These are phyloP conservation scores for Gonioctena quinquepunctata DNA, from an alignment of 1,140 invertebrate species.

Conservation along the genomic window DNA sequence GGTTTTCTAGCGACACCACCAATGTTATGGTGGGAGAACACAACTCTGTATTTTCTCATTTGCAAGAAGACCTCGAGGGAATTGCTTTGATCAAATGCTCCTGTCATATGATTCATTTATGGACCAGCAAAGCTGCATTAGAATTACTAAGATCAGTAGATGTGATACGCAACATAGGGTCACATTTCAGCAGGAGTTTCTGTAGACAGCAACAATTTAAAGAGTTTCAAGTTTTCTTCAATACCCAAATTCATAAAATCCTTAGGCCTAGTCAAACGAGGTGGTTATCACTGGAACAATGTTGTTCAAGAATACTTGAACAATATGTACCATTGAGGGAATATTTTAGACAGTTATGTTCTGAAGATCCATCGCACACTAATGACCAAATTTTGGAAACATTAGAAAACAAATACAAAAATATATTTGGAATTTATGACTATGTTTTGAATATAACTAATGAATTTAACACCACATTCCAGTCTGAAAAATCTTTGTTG, in stretches of 20 bases:
- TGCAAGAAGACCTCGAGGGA: constrained; percentile 4
- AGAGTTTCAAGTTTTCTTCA: constrained; percentile 17
- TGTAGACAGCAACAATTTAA: constrained; percentile 17
- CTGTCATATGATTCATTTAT: constrained; percentile 25
- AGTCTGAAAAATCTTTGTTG: constrained; percentile 43
- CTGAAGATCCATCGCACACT: constrained; percentile 8
- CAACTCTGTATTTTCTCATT: constrained; percentile 36
- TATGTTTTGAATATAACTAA: constrained; percentile 34
- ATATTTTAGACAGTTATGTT: constrained; percentile 1
- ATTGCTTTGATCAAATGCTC: constrained; percentile 20
- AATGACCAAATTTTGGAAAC: constrained; percentile 13
- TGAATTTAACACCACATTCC: constrained; percentile 50
- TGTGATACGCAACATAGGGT: constrained; percentile 38
- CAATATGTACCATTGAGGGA: constrained; percentile 13
- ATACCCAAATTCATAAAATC: constrained; percentile 14
- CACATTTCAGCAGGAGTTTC: constrained; percentile 30
- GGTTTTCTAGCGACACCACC: too few species aligned
- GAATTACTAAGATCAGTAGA: constrained; percentile 20
- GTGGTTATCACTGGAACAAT: constrained; percentile 13
- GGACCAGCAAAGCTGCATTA: constrained; percentile 13
- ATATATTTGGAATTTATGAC: constrained; percentile 16
- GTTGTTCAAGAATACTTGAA: constrained; percentile 8
- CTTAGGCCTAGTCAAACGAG: constrained; percentile 18
- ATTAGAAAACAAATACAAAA: constrained; percentile 27
- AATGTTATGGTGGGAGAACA: constrained; percentile 18